A percentile compares a stretch with the other conserved stretches of the same genome.
phyloP scores from a whole-genome alignment of 1,140 invertebrate genomes.

The Musca vetustissima region DNA sequence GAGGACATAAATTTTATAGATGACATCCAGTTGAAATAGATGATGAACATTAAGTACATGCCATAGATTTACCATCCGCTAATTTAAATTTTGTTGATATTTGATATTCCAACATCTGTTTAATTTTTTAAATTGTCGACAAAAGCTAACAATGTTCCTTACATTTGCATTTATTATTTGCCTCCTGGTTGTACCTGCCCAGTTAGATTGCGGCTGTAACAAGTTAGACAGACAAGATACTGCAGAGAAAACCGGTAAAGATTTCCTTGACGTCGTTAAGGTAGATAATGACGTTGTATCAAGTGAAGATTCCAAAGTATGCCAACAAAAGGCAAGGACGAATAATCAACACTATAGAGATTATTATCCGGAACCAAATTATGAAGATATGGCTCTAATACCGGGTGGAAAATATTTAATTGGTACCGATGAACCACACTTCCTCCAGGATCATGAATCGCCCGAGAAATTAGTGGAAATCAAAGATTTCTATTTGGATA shows the following conservation, averaged over 20 bases:
- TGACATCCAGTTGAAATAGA: too few relatives aligned
- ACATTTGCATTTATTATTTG: too few relatives aligned
- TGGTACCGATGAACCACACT: slow-evolving; percentile 81
- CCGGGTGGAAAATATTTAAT: slow-evolving; percentile 70
- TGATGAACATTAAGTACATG: too few relatives aligned
- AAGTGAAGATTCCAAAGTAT: slow-evolving; percentile 32
- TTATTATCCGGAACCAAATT: slow-evolving; percentile 42
- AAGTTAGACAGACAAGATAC: slow-evolving; percentile 2
- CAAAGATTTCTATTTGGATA: slow-evolving; percentile 80
- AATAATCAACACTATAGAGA: slow-evolving; percentile 42
- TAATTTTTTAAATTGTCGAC: too few relatives aligned
- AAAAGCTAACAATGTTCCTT: too few relatives aligned
- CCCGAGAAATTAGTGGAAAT: slow-evolving; percentile 73
- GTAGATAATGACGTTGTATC: neutral
- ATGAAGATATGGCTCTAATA: slow-evolving; percentile 68
- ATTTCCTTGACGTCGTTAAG: neutral
- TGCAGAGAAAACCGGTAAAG: neutral
- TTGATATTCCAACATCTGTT: too few relatives aligned
- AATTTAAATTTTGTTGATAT: too few relatives aligned
- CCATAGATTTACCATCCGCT: too few relatives aligned
- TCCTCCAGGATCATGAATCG: slow-evolving; percentile 80
- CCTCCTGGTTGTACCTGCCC: too few relatives aligned
- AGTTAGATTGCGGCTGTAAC: slow-evolving; percentile 9
- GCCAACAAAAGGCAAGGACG: slow-evolving; percentile 33
- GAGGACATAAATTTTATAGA: too few relatives aligned